Evolutionary conservation across 2,113 vertebrate species (phyloP), one percentile per base, ranked within the genome.

Genomic region (Nipponia nippon): DNA sequence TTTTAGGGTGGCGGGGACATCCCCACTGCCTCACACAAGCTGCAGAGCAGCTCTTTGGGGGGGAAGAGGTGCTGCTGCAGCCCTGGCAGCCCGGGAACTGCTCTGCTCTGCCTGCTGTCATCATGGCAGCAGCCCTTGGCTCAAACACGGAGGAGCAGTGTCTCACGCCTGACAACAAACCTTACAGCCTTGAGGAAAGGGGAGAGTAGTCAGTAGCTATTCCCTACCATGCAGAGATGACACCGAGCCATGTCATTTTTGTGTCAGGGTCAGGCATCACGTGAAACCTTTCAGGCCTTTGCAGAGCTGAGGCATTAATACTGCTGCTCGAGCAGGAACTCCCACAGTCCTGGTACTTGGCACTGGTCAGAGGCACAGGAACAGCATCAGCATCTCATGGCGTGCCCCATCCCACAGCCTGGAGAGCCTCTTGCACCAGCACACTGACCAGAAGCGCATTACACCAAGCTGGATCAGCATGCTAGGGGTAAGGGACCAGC

Each of bases 171-270:
- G 50, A 49, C 40, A 81, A 83, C 23, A 78, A 87, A 70, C 32
- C 67, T 63, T 19, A 80, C 19, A 65, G n/a, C 52, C 65, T 21
- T 42, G 27, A 75, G 44, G n/a, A 84, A 75, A 67, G 30, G 8
- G 23, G 6, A 80, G 6, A 94, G 34, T 1, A 84, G 46, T 18
- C 59, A 58, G 29, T 0, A 89, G 55, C 42, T 46, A 44, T 38
- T 44, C 29, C 56, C 70, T 47, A 32, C 29, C 20, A 38, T 0
- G 38, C 38, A 82, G 55, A 1, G 32, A 56, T 36, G 32, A 77
- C 2, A 3, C 10, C 1, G 0, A 72, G 38, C 21, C n/a, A 40
- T 1, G 2, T 16, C 26, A 55, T n/a, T 81, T 71, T 69, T 62
- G 7, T 46, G 0, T 20, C 21, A 66, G 27, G 21, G 36, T 80